A percentile compares a stretch with the other conserved stretches of the same genome.
Conservation (phyloP, 1,140 invertebrate genomes). For the Scaptomyza pallida region DNA sequence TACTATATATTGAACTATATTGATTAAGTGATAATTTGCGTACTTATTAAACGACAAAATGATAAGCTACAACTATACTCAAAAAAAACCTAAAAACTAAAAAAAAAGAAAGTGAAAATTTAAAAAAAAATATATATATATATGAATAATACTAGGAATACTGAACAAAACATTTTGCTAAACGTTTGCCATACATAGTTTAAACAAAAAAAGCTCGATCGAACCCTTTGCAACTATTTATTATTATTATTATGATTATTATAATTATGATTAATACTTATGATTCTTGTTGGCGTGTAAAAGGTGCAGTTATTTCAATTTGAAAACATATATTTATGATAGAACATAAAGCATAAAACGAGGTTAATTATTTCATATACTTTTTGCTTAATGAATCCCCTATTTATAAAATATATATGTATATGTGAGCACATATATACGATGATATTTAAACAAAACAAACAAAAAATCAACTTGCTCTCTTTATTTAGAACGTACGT, state of each 20-base stretch:
- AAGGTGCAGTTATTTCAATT: constrained; percentile 62
- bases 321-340: constrained; percentile 72
- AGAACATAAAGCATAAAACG: constrained; percentile 32
- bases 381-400: constrained; percentile 69
- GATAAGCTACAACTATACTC: constrained; percentile 71
- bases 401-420: constrained; percentile 30
- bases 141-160: constrained; percentile 38
- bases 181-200: constrained; percentile 64
- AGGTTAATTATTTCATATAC: constrained; percentile 71
- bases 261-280: constrained; percentile 55
- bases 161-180: constrained; percentile 59
- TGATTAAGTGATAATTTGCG: constrained; percentile 80
- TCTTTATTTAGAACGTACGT: constrained; percentile 77
- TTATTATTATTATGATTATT: constrained; percentile 46
- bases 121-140: background rate
- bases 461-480: constrained; percentile 65
- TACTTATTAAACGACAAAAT: constrained; percentile 62
- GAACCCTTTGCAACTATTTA: constrained; percentile 45
- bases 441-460: constrained; percentile 62
- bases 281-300: constrained; percentile 68
- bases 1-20: constrained; percentile 55
- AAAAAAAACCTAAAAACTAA: constrained; percentile 41
- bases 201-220: constrained; percentile 52
- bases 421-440: constrained; percentile 54
- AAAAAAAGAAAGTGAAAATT: constrained; percentile 29